Evolutionary conservation across 2,888 invertebrate species (phyloP).

Genomic region (Augiades crinisus): DNA sequence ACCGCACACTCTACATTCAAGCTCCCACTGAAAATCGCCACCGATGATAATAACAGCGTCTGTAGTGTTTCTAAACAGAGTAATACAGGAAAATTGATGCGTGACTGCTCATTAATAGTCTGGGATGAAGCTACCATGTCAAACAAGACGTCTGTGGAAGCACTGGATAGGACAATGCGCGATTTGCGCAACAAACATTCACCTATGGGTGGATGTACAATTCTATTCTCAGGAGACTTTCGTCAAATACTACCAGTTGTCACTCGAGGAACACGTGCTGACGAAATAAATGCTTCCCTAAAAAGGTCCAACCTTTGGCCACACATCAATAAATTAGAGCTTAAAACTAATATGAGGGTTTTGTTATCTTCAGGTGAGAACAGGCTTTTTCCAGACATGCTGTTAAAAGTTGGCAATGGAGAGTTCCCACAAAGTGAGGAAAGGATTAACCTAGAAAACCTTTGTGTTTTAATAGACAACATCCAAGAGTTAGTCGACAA

Average conservation of each 20-base stretch:
- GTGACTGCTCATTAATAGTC: constrained; percentile 38
- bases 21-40: constrained; percentile 37
- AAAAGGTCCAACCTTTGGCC: constrained; percentile 38
- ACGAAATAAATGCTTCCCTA: constrained; percentile 37
- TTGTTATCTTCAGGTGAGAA: constrained; percentile 29
- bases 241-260: constrained; percentile 38
- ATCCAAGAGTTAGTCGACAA: constrained; percentile 31
- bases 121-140: constrained; percentile 39
- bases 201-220: constrained; percentile 36
- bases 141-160: constrained; percentile 38
- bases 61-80: constrained; percentile 37
- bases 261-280: constrained; percentile 36
- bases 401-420: constrained; percentile 33
- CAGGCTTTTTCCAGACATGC: constrained; percentile 35
- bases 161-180: constrained; percentile 40
- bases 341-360: constrained; percentile 37
- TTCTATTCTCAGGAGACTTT: constrained; percentile 32
- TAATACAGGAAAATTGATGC: constrained; percentile 37
- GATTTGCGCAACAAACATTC: constrained; percentile 35
- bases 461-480: constrained; percentile 29
- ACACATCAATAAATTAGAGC: constrained; percentile 37
- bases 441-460: constrained; percentile 36
- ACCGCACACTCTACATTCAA: constrained; percentile 48
- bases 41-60: constrained; percentile 5
- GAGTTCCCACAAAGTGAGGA: constrained; percentile 35